Evolutionary conservation across 2,888 invertebrate genomes (phyloP).

Genomic region (Craniophora ligustri): DNA sequence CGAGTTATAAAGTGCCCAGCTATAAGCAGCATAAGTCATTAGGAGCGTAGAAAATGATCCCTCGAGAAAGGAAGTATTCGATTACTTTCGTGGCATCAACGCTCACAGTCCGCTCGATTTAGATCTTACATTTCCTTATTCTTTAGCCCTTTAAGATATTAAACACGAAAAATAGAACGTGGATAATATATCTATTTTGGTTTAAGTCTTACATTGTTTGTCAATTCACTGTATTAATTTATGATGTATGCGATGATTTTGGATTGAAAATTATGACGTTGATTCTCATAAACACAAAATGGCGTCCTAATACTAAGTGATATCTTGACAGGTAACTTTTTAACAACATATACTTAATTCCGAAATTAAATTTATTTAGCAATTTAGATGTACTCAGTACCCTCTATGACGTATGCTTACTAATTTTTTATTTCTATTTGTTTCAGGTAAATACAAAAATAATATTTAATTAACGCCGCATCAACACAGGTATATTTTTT

Average conservation of each 20-base stretch:
- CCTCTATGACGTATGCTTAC: constrained; percentile 10
- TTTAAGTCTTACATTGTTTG: not conserved
- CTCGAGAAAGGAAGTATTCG: constrained; percentile 50
- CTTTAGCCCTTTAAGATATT: not conserved
- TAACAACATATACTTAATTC: too few relatives aligned
- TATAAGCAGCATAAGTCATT: constrained; percentile 33
- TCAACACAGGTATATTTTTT: constrained; percentile 27
- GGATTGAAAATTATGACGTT: not conserved
- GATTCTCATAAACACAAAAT: not conserved
- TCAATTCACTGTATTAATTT: not conserved
- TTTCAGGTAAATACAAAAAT: constrained; percentile 54
- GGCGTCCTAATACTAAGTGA: not conserved
- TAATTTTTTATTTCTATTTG: constrained; percentile 38
- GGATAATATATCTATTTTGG: constrained; percentile 1
- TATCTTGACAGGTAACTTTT: too few relatives aligned
- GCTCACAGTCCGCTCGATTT: constrained; percentile 19
- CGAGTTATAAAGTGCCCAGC: not conserved
- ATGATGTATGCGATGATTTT: not conserved
- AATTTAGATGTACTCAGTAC: too few relatives aligned
- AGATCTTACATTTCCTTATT: constrained; percentile 35
- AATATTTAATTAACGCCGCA: constrained; percentile 15
- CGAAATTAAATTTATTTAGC: too few relatives aligned
- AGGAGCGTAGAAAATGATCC: constrained; percentile 42
- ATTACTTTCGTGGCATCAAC: constrained; percentile 39
- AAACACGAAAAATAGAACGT: not conserved